A percentile compares a stretch with the other conserved stretches of the same genome.
phyloP scores from a whole-genome alignment of 2,888 invertebrate genomes.

The Drosophila recens region DNA sequence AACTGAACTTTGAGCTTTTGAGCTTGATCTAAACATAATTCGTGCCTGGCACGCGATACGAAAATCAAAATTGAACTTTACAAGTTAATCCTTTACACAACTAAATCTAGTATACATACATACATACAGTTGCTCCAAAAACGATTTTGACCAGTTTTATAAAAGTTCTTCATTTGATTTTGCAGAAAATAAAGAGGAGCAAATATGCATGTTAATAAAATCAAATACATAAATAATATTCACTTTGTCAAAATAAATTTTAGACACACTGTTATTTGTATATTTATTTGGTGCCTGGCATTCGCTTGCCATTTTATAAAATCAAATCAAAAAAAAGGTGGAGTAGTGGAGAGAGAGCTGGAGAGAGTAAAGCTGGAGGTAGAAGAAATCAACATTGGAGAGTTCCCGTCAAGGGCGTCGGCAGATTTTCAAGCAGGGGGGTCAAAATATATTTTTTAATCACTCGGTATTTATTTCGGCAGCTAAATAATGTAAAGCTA shows the following conservation, averaged over 20 bases:
- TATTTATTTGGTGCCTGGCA: slow-evolving; percentile 22
- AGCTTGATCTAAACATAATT: slow-evolving; percentile 71
- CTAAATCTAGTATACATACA: slow-evolving; percentile 32
- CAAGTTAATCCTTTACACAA: slow-evolving; percentile 71
- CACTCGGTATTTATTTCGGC: no score
- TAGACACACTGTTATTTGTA: slow-evolving; percentile 3
- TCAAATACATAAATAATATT: no score
- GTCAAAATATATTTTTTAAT: no score
- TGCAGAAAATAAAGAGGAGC: no score
- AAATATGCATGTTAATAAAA: no score
- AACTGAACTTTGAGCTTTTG: slow-evolving; percentile 63
- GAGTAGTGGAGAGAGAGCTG: background rate
- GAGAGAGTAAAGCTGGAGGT: background rate
- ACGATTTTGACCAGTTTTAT: background rate
- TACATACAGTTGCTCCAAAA: background rate
- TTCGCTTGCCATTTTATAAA: slow-evolving; percentile 16
- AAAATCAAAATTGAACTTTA: slow-evolving; percentile 81
- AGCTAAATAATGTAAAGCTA: no score
- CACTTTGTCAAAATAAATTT: background rate
- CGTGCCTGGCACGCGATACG: slow-evolving; percentile 67
- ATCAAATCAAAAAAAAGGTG: slow-evolving; percentile 23
- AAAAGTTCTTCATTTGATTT: background rate
- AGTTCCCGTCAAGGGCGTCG: background rate
- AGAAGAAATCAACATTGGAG: slow-evolving; percentile 9
- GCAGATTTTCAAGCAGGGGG: no score